Conservation (phyloP, 2,113 vertebrate genomes). For the Capricornis sumatraensis region DNA sequence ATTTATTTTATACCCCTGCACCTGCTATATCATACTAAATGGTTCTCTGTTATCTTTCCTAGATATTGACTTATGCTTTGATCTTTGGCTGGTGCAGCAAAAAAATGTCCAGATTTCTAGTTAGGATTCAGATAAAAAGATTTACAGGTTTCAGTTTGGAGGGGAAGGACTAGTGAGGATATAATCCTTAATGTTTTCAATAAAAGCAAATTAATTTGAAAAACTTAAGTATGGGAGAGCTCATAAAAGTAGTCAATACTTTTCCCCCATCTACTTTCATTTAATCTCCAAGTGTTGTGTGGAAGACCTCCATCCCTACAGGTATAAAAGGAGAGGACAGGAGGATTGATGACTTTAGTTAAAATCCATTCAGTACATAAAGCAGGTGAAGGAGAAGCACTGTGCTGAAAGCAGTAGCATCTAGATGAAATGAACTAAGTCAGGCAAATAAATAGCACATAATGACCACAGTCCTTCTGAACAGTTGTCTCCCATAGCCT, state of each 20-base stretch:
- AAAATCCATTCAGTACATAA: background rate
- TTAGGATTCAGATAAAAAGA: background rate
- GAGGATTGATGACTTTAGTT: background rate
- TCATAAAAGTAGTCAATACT: background rate
- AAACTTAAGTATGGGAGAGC: background rate
- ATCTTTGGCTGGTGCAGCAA: background rate
- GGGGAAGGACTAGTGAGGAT: background rate
- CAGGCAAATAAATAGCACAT: background rate
- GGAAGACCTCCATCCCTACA: background rate
- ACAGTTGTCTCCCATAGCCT: background rate
- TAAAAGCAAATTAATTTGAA: background rate
- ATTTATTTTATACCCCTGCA: constrained; percentile 11
- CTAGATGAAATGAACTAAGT: background rate
- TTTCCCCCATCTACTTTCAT: background rate
- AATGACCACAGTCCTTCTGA: background rate
- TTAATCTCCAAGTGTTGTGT: background rate
- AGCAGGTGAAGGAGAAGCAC: background rate
- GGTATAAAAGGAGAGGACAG: background rate
- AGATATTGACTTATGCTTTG: constrained; percentile 22
- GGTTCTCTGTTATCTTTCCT: constrained; percentile 18
- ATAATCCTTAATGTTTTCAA: background rate
- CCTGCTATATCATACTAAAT: background rate
- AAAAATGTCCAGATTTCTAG: background rate
- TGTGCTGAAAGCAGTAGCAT: background rate
- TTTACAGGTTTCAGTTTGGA: background rate